These are phyloP conservation scores for Pseudorectes ferrugineus DNA, from an alignment of 2,113 vertebrate genomes.

Conservation along the genomic window DNA sequence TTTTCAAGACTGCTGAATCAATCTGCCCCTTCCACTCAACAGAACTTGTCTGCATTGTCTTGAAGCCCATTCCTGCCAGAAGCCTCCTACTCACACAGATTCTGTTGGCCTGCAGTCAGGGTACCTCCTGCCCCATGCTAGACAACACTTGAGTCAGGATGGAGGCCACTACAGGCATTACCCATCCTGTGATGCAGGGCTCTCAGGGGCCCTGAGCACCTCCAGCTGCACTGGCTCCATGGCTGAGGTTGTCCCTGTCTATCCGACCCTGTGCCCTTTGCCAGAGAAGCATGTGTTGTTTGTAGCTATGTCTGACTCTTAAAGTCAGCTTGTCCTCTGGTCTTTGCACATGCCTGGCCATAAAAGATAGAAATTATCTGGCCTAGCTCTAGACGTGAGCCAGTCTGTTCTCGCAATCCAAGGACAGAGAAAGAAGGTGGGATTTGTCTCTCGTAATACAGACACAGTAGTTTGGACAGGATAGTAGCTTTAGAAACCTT, in stretches of 20 bases:
- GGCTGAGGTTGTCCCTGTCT: not conserved
- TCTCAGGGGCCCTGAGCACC: not conserved
- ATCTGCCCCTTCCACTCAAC: not conserved
- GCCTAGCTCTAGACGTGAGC: not conserved
- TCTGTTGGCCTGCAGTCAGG: not conserved
- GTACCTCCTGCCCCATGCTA: not conserved
- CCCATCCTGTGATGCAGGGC: rapidly evolving
- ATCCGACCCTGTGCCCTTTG: not conserved
- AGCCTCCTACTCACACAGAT: not conserved
- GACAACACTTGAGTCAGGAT: not conserved
- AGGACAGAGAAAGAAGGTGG: not conserved
- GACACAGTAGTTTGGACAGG: not conserved
- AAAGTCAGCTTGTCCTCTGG: not conserved
- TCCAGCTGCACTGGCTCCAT: not conserved
- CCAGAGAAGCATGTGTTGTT: rapidly evolving
- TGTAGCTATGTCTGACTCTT: rapidly evolving
- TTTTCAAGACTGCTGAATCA: not conserved
- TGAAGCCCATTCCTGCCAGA: not conserved
- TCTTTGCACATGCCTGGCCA: not conserved
- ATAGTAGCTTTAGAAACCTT: not conserved
- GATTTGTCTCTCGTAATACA: not conserved
- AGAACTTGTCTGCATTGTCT: not conserved
- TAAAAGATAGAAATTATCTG: not conserved
- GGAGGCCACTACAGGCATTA: not conserved
- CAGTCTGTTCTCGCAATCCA: not conserved